These are phyloP conservation scores for Pluvianellus socialis DNA, from an alignment of 2,113 vertebrate species.

Conservation along the genomic window DNA sequence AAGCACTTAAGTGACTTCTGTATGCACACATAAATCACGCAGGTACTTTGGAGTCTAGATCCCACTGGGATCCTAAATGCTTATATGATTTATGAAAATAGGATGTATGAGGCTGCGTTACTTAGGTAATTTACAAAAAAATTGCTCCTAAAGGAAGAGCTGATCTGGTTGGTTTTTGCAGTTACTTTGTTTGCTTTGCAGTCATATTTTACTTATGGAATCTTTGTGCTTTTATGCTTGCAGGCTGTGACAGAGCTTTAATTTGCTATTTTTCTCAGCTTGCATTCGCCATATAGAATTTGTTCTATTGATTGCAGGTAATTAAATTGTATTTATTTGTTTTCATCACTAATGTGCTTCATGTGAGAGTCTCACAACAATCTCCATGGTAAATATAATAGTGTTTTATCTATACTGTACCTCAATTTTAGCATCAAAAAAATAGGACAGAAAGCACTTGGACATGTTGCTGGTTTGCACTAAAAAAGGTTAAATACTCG, in stretches of 20 bases:
- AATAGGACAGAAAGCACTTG: not conserved
- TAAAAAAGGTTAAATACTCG: not conserved
- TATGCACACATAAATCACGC: not conserved
- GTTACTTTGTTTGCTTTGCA: constrained; percentile 34
- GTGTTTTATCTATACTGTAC: not conserved
- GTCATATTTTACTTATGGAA: constrained; percentile 40
- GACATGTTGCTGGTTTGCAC: not conserved
- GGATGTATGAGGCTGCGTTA: not conserved
- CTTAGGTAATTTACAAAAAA: constrained; percentile 23
- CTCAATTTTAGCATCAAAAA: not conserved
- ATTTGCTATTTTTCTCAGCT: constrained; percentile 62
- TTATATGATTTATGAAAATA: constrained; percentile 60
- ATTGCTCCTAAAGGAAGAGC: not conserved
- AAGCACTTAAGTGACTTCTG: not conserved
- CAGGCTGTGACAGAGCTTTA: constrained; percentile 48
- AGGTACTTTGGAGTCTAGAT: constrained; percentile 3
- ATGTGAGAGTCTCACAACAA: not conserved
- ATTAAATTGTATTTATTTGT: constrained; percentile 66
- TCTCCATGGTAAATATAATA: not conserved
- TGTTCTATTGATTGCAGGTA: constrained; percentile 65
- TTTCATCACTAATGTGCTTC: constrained; percentile 7
- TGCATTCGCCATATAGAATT: constrained; percentile 48
- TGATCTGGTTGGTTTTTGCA: constrained; percentile 12
- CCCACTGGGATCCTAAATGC: constrained; percentile 11
- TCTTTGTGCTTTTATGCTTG: constrained; percentile 30